Percentiles rank a stretch among this genome's conserved stretches.
Conservation (phyloP, 2,888 invertebrate species). For the Caenorhabditis becei region DNA sequence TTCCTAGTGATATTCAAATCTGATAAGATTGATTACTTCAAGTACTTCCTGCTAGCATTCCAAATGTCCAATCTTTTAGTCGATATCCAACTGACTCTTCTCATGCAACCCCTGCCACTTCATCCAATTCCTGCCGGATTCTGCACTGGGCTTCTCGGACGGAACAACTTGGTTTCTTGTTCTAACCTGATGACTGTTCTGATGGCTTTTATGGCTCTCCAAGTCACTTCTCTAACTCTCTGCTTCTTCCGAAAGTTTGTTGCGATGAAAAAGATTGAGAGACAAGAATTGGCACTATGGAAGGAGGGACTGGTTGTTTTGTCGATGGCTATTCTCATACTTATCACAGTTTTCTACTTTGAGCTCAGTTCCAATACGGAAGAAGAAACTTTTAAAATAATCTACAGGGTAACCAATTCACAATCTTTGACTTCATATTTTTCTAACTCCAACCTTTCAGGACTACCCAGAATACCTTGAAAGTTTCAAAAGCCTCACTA, state of each 20-base stretch:
- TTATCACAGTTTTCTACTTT: neutral
- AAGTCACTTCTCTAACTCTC: neutral
- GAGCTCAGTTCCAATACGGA: neutral
- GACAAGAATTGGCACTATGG: neutral
- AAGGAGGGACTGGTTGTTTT: neutral
- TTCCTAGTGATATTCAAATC: conserved; percentile 9
- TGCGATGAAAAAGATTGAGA: neutral
- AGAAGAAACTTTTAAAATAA: neutral
- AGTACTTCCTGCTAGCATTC: conserved; percentile 11
- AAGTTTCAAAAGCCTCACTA: neutral
- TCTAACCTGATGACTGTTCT: neutral
- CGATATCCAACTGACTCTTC: neutral
- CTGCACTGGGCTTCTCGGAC: neutral
- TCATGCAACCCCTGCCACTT: conserved; percentile 12
- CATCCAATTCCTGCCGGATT: conserved; percentile 2
- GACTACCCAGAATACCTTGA: neutral
- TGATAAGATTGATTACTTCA: conserved; percentile 1
- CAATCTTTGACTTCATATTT: too few relatives aligned
- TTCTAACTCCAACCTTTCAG: too few relatives aligned
- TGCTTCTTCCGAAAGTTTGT: neutral
- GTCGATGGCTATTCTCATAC: neutral
- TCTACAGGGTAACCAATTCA: neutral
- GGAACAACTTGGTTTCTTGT: neutral
- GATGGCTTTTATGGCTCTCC: neutral
- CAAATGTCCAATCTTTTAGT: neutral